Evolutionary conservation across 2,888 invertebrate genomes (phyloP), one percentile per base, ranked within the genome.

Genomic region (Tinea pellionella): DNA sequence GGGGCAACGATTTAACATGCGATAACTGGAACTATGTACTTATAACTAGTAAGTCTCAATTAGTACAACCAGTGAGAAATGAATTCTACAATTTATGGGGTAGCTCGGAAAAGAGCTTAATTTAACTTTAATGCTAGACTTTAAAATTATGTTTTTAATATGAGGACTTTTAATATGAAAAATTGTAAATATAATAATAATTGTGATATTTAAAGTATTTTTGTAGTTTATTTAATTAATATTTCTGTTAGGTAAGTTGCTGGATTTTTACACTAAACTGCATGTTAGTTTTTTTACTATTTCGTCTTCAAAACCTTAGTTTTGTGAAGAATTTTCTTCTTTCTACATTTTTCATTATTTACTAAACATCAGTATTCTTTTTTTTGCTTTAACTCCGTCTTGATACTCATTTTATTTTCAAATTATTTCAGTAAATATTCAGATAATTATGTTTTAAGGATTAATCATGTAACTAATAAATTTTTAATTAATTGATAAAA

Each of bases 1-100:
- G 94, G 93, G 94, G 94, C 12, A 81, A 89, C 68, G 89, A 91
- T 69, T 93, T 90, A 41, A 89, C 92, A 61, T 89, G 89, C 61
- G 92, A 92, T 61, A 92, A 93, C 72, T 91, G 89, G 82, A 94
- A 94, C 72, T 92, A 92, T 67, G 80, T 93, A 2, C 72, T 92
- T 56, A 85, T 94, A 61, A 92, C 92, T 16, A 90, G 88, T 68
- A 87, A 90, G 62, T 62, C 66, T 2, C 72, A 78, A n/a, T 68
- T 92, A 56, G 90, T 93, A 0, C 67, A 77, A 18, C 81, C 87
- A 12, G 92, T 90, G 64, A 58, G 65, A 0, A 53, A 64, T 0
- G 90, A 91, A 69, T 94, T 93, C 75, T 79, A 91, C 61, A 79
- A 81, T 64, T 78, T 93, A 66, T 93, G 93, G 93, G 67, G 63